phyloP scores from a whole-genome alignment of 2,113 vertebrate genomes.

The Cnemophilus loriae region DNA sequence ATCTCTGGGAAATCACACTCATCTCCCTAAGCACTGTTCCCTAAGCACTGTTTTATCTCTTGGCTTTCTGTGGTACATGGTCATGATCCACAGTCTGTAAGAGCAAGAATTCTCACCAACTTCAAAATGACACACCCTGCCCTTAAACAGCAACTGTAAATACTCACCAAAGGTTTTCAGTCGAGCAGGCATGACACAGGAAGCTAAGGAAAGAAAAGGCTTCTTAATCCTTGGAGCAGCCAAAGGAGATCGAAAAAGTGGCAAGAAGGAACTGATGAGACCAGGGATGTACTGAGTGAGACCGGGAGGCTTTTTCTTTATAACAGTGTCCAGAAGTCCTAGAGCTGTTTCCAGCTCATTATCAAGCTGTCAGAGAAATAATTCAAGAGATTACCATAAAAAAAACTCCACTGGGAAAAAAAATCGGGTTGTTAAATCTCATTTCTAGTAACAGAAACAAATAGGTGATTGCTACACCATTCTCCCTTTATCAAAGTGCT shows the following conservation, averaged over 20 bases:
- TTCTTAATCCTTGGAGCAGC: constrained; percentile 84
- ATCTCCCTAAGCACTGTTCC: neutral
- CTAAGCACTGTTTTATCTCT: neutral
- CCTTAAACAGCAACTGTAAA: neutral
- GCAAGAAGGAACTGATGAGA: constrained; percentile 82
- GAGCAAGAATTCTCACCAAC: neutral
- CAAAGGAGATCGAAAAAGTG: constrained; percentile 87
- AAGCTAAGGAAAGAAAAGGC: constrained; percentile 83
- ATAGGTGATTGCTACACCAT: neutral
- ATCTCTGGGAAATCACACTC: neutral
- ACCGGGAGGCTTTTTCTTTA: constrained; percentile 78
- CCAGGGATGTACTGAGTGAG: constrained; percentile 86
- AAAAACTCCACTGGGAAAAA: neutral
- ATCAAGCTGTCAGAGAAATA: constrained; percentile 79
- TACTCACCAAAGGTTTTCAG: constrained; percentile 84
- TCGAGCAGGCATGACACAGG: constrained; percentile 84
- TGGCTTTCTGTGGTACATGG: neutral
- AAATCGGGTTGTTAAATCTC: neutral
- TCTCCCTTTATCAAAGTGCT: neutral
- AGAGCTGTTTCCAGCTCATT: constrained; percentile 79
- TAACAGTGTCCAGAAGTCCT: constrained; percentile 78
- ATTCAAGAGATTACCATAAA: neutral
- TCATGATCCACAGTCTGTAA: neutral
- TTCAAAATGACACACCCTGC: neutral
- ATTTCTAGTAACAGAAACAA: neutral